phyloP scores from a whole-genome alignment of 1,140 invertebrate genomes.

The Drosophila auraria region DNA sequence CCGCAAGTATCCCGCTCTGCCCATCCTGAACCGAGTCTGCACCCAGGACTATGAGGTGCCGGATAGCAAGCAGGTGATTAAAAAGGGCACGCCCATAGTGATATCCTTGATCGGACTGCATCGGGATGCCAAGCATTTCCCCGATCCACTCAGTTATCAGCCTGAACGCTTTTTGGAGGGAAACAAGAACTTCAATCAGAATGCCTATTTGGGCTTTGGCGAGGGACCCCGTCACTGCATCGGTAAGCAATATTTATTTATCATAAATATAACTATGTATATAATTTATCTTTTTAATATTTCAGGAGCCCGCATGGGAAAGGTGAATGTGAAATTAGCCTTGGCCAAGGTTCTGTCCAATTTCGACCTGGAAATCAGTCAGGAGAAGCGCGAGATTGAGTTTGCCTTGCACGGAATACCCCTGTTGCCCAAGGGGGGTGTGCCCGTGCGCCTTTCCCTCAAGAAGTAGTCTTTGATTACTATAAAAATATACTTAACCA shows the following conservation, averaged over 20 bases:
- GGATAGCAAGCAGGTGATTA: conserved; percentile 78
- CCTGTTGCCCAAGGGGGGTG: conserved; percentile 46
- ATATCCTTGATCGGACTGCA: conserved; percentile 85
- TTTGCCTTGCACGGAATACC: conserved; percentile 48
- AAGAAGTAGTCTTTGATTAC: conserved; percentile 19
- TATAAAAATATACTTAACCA: not conserved
- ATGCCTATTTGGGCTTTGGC: conserved; percentile 89
- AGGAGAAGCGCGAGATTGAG: conserved; percentile 52
- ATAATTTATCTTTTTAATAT: not conserved
- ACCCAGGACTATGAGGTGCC: conserved; percentile 83
- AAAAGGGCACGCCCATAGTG: conserved; percentile 85
- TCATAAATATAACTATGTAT: not conserved
- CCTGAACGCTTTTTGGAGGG: conserved; percentile 88
- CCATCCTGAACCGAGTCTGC: conserved; percentile 85
- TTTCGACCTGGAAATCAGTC: conserved; percentile 51
- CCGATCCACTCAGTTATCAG: conserved; percentile 88
- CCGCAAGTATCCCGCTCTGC: conserved; percentile 87
- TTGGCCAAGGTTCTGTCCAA: conserved; percentile 69
- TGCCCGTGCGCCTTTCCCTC: conserved; percentile 44
- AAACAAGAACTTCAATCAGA: conserved; percentile 54
- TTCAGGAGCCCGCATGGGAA: conserved; percentile 74
- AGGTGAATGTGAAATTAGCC: conserved; percentile 69
- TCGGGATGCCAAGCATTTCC: conserved; percentile 87
- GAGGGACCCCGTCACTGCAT: conserved; percentile 90
- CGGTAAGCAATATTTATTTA: conserved; percentile 73